Percentiles rank a stretch among this genome's conserved stretches.
phyloP scores from a whole-genome alignment of 2,113 vertebrate genomes.

The Lontra canadensis region DNA sequence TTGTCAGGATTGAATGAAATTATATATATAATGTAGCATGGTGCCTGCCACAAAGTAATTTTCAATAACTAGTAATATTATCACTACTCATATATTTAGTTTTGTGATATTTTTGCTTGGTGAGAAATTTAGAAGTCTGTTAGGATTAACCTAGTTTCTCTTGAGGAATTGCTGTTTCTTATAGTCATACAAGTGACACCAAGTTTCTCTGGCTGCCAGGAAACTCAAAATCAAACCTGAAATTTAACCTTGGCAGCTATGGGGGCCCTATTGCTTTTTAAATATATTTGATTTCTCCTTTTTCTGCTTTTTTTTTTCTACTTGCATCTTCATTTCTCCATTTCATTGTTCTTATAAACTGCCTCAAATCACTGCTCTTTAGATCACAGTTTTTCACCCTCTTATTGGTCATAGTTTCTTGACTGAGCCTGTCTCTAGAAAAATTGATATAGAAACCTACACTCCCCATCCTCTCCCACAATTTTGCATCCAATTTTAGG shows the following conservation, averaged over 20 bases:
- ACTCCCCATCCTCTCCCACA: background rate
- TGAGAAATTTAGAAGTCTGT: background rate
- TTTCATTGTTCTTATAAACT: background rate
- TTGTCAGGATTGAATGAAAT: background rate
- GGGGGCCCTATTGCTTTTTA: background rate
- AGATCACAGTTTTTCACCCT: background rate
- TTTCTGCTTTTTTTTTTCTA: background rate
- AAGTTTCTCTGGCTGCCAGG: background rate
- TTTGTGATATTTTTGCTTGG: background rate
- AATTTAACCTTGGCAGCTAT: background rate
- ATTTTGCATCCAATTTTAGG: background rate
- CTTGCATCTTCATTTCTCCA: background rate
- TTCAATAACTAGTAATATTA: background rate
- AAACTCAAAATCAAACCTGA: slow-evolving; percentile 11
- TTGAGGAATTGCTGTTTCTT: background rate
- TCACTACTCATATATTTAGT: background rate
- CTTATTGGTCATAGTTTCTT: background rate
- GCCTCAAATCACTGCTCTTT: background rate
- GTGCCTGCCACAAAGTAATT: background rate
- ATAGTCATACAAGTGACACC: background rate
- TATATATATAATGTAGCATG: background rate
- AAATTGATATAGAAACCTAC: background rate
- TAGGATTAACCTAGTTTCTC: background rate
- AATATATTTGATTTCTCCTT: background rate
- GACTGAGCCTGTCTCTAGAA: background rate